Percentiles rank a stretch among this genome's conserved stretches.
These are phyloP conservation scores for Bombus difficillimus DNA, from an alignment of 1,140 invertebrate genomes.

Conservation along the genomic window DNA sequence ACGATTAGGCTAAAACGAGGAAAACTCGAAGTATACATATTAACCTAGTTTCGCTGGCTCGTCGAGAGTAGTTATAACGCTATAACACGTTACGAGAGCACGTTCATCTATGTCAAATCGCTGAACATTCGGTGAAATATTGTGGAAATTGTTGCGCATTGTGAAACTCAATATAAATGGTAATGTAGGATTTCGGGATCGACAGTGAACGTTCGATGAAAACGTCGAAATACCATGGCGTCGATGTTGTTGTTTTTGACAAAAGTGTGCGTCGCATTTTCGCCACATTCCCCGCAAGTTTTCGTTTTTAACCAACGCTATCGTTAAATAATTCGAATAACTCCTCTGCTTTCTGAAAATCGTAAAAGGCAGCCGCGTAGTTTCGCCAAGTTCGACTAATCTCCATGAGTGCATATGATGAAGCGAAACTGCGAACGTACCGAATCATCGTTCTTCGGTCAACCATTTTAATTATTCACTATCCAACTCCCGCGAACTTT, in stretches of 20 bases:
- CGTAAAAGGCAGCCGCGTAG: neutral
- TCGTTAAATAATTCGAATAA: neutral
- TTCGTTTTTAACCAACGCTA: neutral
- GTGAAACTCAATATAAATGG: slow-evolving; percentile 34
- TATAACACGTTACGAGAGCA: neutral
- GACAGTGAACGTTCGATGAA: neutral
- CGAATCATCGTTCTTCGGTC: neutral
- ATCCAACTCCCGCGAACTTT: neutral
- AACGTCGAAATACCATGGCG: neutral
- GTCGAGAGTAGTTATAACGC: neutral
- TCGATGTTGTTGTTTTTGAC: neutral
- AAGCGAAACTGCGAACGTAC: neutral
- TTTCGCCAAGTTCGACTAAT: neutral
- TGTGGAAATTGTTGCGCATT: slow-evolving; percentile 19
- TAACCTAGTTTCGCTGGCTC: neutral
- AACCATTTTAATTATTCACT: neutral
- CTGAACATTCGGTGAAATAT: slow-evolving; percentile 25
- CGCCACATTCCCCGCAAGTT: neutral
- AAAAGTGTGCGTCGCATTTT: too few species aligned
- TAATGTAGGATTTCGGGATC: slow-evolving; percentile 19
- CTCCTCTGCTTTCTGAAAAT: neutral
- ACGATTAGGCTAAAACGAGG: neutral
- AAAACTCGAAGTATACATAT: neutral
- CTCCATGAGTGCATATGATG: neutral
- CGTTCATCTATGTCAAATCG: slow-evolving; percentile 14